A percentile compares a stretch with the other conserved stretches of the same genome.
Conservation (phyloP, 2,888 invertebrate genomes). For the Ectemnius lituratus region DNA sequence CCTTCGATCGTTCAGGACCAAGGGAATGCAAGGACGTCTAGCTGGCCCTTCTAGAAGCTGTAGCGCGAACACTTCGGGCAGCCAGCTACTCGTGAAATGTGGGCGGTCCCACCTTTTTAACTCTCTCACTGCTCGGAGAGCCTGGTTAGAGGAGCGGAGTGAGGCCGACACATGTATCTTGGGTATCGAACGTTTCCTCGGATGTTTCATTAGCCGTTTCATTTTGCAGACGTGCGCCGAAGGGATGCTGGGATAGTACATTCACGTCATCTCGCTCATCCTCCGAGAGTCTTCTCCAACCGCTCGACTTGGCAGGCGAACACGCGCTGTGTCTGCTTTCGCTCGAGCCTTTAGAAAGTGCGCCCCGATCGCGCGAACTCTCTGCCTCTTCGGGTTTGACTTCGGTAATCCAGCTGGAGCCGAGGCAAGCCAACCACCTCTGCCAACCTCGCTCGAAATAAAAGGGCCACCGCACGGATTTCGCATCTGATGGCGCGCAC, state of each 20-base stretch:
- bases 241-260: neutral
- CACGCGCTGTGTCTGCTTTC: neutral
- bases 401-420: slow-evolving; percentile 17
- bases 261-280: slow-evolving; percentile 29
- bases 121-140: no score
- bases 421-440: no score
- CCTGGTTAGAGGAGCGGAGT: no score
- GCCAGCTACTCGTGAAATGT: neutral
- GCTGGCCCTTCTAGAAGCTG: neutral
- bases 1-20: neutral
- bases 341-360: neutral
- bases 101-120: neutral
- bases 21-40: neutral
- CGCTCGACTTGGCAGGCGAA: neutral
- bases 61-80: neutral
- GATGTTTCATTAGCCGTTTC: no score
- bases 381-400: slow-evolving; percentile 1
- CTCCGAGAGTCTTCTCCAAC: neutral
- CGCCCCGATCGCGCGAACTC: neutral
- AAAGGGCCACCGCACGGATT: slow-evolving; percentile 24
- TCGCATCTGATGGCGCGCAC: slow-evolving; percentile 24
- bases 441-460: slow-evolving; percentile 17
- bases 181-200: no score
- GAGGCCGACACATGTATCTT: no score
- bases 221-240: no score